Percentiles rank a stretch among this genome's conserved stretches.
Evolutionary conservation across 1,140 invertebrate genomes (phyloP).

Genomic region (Drosophila funebris): DNA sequence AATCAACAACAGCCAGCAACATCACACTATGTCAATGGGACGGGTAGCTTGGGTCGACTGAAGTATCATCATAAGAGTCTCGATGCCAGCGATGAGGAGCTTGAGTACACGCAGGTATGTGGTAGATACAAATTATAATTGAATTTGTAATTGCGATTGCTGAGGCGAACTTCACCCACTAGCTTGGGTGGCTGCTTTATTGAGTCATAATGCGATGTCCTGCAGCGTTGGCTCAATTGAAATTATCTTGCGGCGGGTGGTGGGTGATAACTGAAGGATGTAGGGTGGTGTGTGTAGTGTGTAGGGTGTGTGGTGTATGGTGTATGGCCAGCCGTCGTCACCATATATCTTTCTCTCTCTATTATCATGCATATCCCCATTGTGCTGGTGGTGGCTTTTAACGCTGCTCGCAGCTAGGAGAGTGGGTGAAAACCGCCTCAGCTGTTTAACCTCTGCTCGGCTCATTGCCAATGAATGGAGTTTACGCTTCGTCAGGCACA

Average conservation of each 20-base stretch:
- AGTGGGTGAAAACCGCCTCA: constrained; percentile 42
- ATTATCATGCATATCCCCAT: not conserved
- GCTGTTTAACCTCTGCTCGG: constrained; percentile 69
- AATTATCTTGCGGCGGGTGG: constrained; percentile 63
- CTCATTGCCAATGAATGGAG: constrained; percentile 50
- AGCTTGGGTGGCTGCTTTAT: constrained; percentile 19
- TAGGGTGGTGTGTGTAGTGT: constrained; percentile 1
- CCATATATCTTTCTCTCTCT: constrained; percentile 3
- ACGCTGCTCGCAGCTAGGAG: constrained; percentile 1
- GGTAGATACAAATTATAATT: not conserved
- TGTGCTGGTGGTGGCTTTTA: constrained; percentile 47
- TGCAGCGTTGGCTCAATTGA: constrained; percentile 75
- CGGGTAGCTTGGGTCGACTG: constrained; percentile 76
- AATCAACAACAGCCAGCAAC: constrained; percentile 39
- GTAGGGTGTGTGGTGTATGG: not conserved
- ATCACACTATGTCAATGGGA: constrained; percentile 76
- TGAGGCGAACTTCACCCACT: not conserved
- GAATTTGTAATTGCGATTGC: not conserved
- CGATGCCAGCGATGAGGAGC: constrained; percentile 80
- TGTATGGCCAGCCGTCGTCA: not conserved
- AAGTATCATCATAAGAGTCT: constrained; percentile 77
- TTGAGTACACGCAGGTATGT: constrained; percentile 81
- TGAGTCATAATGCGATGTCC: constrained; percentile 73
- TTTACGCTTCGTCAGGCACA: constrained; percentile 70
- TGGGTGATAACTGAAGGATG: not conserved